phyloP scores from a whole-genome alignment of 2,888 invertebrate genomes.

The Synergus japonicus region DNA sequence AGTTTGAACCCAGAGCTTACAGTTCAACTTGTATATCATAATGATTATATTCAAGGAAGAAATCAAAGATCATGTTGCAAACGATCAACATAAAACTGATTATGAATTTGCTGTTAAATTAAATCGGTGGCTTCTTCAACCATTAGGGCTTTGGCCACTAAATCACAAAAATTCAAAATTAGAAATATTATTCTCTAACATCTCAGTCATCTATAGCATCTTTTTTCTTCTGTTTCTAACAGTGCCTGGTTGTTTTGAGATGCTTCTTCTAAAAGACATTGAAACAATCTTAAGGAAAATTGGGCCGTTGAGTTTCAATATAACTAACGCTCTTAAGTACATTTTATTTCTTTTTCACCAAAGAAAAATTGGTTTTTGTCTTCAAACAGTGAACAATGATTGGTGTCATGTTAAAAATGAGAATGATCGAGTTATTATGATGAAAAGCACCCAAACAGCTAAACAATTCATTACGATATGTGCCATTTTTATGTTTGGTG shows the following conservation, averaged over 20 bases:
- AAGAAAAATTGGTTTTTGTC: background rate
- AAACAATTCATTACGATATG: slow-evolving; percentile 1
- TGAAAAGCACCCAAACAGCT: background rate
- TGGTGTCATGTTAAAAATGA: background rate
- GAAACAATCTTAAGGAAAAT: background rate
- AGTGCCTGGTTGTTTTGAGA: background rate
- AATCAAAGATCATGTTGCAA: background rate
- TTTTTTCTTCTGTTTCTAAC: background rate
- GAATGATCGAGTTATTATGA: background rate
- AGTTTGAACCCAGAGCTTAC: background rate
- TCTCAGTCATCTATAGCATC: background rate
- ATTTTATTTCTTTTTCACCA: slow-evolving; percentile 2
- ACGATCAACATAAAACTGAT: background rate
- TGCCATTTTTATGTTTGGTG: slow-evolving; percentile 13
- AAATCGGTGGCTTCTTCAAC: background rate
- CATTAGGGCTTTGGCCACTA: background rate
- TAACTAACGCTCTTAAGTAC: background rate
- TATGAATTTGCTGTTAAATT: background rate
- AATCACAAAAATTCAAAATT: background rate
- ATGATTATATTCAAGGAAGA: no score
- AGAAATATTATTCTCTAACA: background rate
- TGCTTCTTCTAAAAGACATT: background rate
- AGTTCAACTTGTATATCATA: no score
- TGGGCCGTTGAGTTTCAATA: background rate
- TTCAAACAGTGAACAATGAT: background rate